These are phyloP conservation scores for Ladona fulva DNA, from an alignment of 1,140 invertebrate species.

Conservation along the genomic window DNA sequence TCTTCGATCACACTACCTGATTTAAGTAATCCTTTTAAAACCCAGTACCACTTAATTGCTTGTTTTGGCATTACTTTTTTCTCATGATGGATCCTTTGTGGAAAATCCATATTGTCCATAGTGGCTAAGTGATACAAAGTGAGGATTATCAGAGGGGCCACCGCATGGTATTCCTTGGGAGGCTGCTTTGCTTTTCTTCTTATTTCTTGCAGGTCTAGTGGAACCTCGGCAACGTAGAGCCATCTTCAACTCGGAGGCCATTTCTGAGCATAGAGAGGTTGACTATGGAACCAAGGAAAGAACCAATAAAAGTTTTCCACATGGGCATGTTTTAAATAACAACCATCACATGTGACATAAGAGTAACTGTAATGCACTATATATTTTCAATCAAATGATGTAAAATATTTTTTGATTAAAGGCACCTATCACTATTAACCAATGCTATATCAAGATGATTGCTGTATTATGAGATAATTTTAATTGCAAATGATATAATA, in stretches of 20 bases:
- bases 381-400: no score
- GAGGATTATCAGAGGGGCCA: not conserved
- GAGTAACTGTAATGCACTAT: no score
- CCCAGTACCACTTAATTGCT: no score
- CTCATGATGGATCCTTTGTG: conserved; percentile 1
- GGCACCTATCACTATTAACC: no score
- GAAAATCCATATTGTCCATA: conserved; percentile 13
- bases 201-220: conserved; percentile 38
- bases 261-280: conserved; percentile 56
- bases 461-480: no score
- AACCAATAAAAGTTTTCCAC: conserved; percentile 13
- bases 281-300: conserved; percentile 34
- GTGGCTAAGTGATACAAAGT: conserved; percentile 12
- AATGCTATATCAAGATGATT: no score
- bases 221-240: conserved; percentile 53
- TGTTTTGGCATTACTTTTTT: not conserved
- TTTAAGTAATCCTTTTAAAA: no score
- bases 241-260: conserved; percentile 57
- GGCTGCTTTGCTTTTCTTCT: not conserved
- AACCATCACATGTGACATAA: not conserved
- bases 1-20: no score
- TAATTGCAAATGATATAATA: no score
- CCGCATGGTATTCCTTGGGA: not conserved
- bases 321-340: conserved; percentile 15
- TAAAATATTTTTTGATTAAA: no score